Base-by-base conservation (phyloP, 2,113 vertebrate species). In the Oceanodroma tethys region DNA sequence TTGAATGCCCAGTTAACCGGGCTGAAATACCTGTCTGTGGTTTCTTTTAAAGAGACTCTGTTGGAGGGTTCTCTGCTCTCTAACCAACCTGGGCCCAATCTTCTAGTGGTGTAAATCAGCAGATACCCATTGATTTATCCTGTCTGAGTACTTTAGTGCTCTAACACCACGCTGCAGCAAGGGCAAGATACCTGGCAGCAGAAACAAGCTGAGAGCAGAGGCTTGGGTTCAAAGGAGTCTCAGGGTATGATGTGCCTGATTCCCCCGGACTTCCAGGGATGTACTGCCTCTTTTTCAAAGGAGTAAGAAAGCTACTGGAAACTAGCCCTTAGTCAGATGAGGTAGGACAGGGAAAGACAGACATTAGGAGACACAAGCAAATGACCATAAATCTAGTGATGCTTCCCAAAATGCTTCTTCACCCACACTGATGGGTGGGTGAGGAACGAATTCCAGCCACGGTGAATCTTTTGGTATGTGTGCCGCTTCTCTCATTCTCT, bases 11-110 rank as follows among this genome's bases (percentile, higher is more conserved):
- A 66, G 71, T 73, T 94, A 94, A 96, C 58, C 72, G 84, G 53
- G 71, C 66, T 96, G 87, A 90, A 95, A 90, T 94, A 94, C 71
- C 63, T 95, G 87, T n/a, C 74, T 45, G 58, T 17, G 38, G 29
- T 88, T 95, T 80, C 58, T 76, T 93, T 86, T 71, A 78, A 90
- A 91, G 18, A 87, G 58, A 34, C 66, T n/a, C 48, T 72, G 14
- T 68, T 85, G 59, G 63, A 90, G 63, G 53, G 40, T 93, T 87
- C 53, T 88, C 36, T 85, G 73, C 76, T 82, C 53, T 76, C n/a
- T 65, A 4, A 62, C 70, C 0, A 0, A 59, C 43, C 47, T 40
- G 55, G 82, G 40, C 8, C 62, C 8, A 47, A 4, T 29, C 73
- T 65, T 87, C 34, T n/a, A 45, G 38, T 11, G 38, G 53, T 30